Evolutionary conservation across 2,888 invertebrate genomes (phyloP).

Genomic region (Ormyrus rosae): DNA sequence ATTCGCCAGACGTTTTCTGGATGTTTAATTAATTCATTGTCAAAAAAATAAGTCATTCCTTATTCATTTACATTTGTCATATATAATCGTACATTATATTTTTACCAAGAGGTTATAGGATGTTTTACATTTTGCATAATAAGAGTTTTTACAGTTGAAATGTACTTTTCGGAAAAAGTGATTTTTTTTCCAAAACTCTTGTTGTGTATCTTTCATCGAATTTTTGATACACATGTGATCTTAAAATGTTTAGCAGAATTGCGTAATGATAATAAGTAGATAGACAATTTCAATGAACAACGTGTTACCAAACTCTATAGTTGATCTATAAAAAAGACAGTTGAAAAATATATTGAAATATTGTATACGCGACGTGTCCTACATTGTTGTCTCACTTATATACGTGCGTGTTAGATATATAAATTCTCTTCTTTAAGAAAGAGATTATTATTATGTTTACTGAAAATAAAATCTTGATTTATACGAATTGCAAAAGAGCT

Average conservation of each 20-base stretch:
- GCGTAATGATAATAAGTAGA: neutral
- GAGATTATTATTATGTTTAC: constrained; percentile 12
- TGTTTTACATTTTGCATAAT: neutral
- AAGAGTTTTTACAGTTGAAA: neutral
- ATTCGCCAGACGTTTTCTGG: too few species aligned
- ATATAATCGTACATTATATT: constrained; percentile 1
- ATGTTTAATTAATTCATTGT: constrained; percentile 15
- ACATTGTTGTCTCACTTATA: constrained; percentile 30
- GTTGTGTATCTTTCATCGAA: constrained; percentile 27
- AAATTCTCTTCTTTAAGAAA: neutral
- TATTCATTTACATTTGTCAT: constrained; percentile 11
- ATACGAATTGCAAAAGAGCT: neutral
- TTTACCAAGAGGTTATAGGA: neutral
- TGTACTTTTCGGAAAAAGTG: neutral
- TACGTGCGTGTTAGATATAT: constrained; percentile 37
- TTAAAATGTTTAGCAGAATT: neutral
- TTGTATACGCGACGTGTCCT: constrained; percentile 22
- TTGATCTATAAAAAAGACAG: constrained; percentile 12
- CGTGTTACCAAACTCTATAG: constrained; percentile 1
- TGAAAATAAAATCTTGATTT: constrained; percentile 19
- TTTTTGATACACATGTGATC: constrained; percentile 12
- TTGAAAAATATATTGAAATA: constrained; percentile 4
- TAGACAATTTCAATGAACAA: neutral
- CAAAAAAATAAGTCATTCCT: constrained; percentile 40
- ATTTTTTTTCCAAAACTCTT: constrained; percentile 3